A percentile compares a stretch with the other conserved stretches of the same genome.
These are phyloP conservation scores for Kryptopterus vitreolus DNA, from an alignment of 2,797 vertebrate species.

Conservation along the genomic window DNA sequence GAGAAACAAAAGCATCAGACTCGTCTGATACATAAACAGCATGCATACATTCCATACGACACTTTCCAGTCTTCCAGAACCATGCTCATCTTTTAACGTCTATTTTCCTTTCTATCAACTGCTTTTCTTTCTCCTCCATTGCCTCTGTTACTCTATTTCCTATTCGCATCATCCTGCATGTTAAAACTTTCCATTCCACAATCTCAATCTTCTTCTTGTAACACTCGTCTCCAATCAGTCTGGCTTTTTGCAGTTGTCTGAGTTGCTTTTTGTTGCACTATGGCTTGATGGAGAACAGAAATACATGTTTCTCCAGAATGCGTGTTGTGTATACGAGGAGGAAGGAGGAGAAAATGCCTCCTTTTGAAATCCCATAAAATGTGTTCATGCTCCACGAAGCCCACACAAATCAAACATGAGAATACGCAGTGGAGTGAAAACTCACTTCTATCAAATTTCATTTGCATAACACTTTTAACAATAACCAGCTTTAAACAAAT, in stretches of 20 bases:
- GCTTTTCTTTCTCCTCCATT: neutral
- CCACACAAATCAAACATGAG: neutral
- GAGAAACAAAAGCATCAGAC: slow-evolving; percentile 37
- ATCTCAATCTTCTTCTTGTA: neutral
- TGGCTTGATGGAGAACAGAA: neutral
- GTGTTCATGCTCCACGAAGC: neutral
- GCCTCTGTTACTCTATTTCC: neutral
- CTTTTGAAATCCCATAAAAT: neutral
- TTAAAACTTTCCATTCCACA: neutral
- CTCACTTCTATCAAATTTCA: neutral
- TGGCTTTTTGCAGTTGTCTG: neutral
- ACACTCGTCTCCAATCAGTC: neutral
- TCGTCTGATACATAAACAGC: slow-evolving; percentile 42
- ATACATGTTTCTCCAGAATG: neutral
- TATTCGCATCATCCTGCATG: neutral
- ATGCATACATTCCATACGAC: neutral
- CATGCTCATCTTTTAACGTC: neutral
- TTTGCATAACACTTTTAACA: neutral
- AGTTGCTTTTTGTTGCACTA: neutral
- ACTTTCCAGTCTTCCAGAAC: neutral
- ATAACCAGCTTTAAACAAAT: neutral
- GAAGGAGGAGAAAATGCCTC: neutral
- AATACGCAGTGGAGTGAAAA: neutral
- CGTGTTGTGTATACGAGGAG: neutral
- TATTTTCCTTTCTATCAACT: neutral